Evolutionary conservation across 1,140 invertebrate genomes (phyloP).

Genomic region (Eufriesea mexicana): DNA sequence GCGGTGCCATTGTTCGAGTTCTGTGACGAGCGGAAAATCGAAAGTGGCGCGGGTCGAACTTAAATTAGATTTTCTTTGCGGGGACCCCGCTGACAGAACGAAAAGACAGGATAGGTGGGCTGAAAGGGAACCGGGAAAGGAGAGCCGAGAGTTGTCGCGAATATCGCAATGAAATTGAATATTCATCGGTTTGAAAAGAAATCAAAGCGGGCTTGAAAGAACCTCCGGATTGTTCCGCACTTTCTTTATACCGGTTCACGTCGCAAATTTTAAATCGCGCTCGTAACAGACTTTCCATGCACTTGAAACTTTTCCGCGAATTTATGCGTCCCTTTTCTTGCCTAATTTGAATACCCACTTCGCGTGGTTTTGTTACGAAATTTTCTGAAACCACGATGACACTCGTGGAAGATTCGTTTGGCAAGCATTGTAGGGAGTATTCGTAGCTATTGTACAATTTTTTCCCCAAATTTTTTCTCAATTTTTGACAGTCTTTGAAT

Average conservation of each 20-base stretch:
- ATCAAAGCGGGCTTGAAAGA: slow-evolving; percentile 33
- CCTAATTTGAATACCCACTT: slow-evolving; percentile 21
- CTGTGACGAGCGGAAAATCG: slow-evolving; percentile 53
- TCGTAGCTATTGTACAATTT: too few species aligned
- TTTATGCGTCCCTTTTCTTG: not conserved
- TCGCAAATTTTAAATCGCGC: slow-evolving; percentile 7
- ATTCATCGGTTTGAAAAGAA: slow-evolving; percentile 47
- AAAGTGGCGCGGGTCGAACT: slow-evolving; percentile 58
- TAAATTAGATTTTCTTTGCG: slow-evolving; percentile 61
- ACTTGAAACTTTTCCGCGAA: not conserved
- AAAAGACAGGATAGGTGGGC: not conserved
- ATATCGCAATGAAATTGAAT: slow-evolving; percentile 40
- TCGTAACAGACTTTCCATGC: slow-evolving; percentile 8
- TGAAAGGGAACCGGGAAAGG: not conserved
- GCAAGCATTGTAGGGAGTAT: too few species aligned
- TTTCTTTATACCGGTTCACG: slow-evolving; percentile 16
- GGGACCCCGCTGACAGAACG: not conserved
- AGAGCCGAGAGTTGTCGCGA: not conserved
- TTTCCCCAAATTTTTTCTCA: too few species aligned
- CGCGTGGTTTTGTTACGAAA: not conserved
- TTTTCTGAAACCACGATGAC: not conserved
- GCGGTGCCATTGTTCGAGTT: slow-evolving; percentile 50
- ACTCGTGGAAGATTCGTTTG: not conserved
- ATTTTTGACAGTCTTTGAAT: too few species aligned
- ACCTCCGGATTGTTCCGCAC: slow-evolving; percentile 17